phyloP scores from a whole-genome alignment of 2,888 invertebrate species.

The Nomada lathburiana region DNA sequence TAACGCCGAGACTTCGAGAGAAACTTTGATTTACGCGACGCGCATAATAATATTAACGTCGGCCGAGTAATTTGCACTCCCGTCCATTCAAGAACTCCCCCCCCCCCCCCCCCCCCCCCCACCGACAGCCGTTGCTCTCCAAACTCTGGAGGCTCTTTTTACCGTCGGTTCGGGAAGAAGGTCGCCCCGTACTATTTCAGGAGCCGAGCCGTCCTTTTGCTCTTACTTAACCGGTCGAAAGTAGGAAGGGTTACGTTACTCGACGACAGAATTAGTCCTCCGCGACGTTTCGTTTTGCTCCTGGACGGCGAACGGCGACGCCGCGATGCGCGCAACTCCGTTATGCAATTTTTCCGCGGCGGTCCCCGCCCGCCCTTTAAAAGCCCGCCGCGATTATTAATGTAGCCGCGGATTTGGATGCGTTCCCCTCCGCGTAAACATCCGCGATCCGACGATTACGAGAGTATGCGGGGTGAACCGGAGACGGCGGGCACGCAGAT shows the following conservation, averaged over 20 bases:
- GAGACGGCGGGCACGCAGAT: constrained; percentile 14
- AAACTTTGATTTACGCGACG: constrained; percentile 31
- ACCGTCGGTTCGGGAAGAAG: constrained; percentile 8
- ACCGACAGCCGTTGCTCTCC: too few species aligned
- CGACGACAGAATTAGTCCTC: constrained; percentile 12
- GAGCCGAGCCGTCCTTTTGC: constrained; percentile 11
- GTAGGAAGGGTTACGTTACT: constrained; percentile 10
- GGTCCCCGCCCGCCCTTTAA: not conserved
- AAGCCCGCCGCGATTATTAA: constrained; percentile 2
- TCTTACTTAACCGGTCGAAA: not conserved
- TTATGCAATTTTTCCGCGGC: constrained; percentile 9
- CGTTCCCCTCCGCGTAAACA: constrained; percentile 32
- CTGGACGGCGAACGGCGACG: not conserved
- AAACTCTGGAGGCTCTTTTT: too few species aligned
- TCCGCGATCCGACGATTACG: constrained; percentile 51
- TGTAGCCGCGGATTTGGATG: constrained; percentile 30
- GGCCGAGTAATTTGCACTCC: not conserved
- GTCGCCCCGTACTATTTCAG: constrained; percentile 35
- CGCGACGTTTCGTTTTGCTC: not conserved
- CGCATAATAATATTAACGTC: constrained; percentile 22
- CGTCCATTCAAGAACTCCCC: not conserved
- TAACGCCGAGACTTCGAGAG: constrained; percentile 23
- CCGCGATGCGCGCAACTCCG: not conserved
- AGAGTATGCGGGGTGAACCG: constrained; percentile 39
- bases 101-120: too few species aligned